A percentile compares a stretch with the other conserved stretches of the same genome.
phyloP scores from a whole-genome alignment of 2,888 invertebrate species.

The Strigamia crassipes region DNA sequence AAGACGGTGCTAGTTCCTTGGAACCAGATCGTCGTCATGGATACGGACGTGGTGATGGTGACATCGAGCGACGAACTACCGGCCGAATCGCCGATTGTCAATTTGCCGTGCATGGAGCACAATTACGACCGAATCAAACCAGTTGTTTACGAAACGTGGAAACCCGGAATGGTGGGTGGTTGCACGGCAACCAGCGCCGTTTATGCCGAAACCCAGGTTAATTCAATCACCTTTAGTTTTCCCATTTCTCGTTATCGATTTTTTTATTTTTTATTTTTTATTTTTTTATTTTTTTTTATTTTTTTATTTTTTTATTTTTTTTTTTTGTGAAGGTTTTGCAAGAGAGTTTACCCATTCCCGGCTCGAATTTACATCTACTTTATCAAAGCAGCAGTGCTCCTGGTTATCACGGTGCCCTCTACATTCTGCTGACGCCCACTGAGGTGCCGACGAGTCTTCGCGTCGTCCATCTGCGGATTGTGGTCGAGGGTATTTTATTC shows the following conservation, averaged over 20 bases:
- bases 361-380: conserved; percentile 91
- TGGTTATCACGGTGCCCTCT: conserved; percentile 90
- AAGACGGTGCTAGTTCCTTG: conserved; percentile 92
- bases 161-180: conserved; percentile 93
- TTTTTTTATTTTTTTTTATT: not conserved
- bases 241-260: not conserved
- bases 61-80: conserved; percentile 70
- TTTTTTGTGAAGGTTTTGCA: conserved; percentile 80
- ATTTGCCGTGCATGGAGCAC: conserved; percentile 81
- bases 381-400: conserved; percentile 94
- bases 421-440: conserved; percentile 86
- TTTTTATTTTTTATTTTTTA: not conserved
- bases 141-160: conserved; percentile 90
- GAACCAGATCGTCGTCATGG: conserved; percentile 94
- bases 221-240: not conserved
- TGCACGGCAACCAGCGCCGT: conserved; percentile 90
- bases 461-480: conserved; percentile 88
- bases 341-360: conserved; percentile 91
- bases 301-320: not conserved
- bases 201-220: conserved; percentile 54
- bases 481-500: conserved; percentile 91
- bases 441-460: conserved; percentile 77
- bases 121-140: conserved; percentile 93
- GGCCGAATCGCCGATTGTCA: conserved; percentile 55
- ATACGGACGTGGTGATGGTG: conserved; percentile 76